phyloP scores from a whole-genome alignment of 2,797 vertebrate species.

The Tachyglossus aculeatus region DNA sequence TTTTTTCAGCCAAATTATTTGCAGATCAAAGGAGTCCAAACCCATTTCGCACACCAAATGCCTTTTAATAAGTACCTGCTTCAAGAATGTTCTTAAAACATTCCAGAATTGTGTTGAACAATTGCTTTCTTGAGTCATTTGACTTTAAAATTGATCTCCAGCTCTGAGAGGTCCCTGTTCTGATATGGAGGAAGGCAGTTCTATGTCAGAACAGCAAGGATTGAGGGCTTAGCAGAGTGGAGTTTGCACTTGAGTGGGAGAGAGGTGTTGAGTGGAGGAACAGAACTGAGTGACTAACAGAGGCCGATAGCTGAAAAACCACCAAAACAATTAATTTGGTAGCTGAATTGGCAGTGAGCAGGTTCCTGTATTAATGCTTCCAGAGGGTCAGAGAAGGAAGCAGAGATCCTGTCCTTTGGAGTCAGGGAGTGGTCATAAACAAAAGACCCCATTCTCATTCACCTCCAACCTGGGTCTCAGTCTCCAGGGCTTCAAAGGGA shows the following conservation, averaged over 20 bases:
- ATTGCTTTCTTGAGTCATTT: slow-evolving; percentile 16
- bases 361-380: background rate
- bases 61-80: background rate
- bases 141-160: slow-evolving; percentile 33
- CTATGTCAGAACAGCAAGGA: background rate
- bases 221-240: background rate
- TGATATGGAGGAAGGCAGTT: background rate
- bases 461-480: background rate
- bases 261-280: background rate
- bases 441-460: background rate
- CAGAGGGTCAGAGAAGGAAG: background rate
- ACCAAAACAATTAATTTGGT: background rate
- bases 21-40: background rate
- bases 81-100: slow-evolving; percentile 13
- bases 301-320: background rate
- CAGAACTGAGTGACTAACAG: background rate
- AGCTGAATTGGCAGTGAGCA: background rate
- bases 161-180: background rate
- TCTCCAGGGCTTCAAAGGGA: background rate
- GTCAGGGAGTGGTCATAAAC: too few species aligned
- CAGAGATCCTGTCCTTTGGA: background rate
- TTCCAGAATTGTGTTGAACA: slow-evolving; percentile 10
- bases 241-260: background rate
- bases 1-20: background rate
- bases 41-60: background rate